These are phyloP conservation scores for Antedon mediterranea DNA, from an alignment of 53 echinoderm and acorn worm species.

Conservation along the genomic window DNA sequence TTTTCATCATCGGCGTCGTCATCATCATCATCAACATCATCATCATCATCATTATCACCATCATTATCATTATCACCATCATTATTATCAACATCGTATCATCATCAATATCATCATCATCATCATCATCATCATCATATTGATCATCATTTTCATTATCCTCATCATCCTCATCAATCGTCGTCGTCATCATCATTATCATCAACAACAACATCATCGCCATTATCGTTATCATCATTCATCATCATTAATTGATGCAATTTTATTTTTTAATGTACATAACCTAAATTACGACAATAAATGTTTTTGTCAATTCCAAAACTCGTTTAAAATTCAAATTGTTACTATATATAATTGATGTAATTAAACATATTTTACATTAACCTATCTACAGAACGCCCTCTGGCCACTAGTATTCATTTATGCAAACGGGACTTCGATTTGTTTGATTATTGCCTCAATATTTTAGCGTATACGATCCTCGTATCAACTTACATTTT, in stretches of 20 bases:
- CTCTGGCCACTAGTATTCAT: too few relatives aligned
- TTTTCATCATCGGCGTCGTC: background rate
- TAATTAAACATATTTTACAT: too few relatives aligned
- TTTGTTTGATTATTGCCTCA: too few relatives aligned
- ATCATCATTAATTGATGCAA: background rate
- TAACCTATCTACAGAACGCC: too few relatives aligned
- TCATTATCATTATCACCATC: slow-evolving; percentile 8
- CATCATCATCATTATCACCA: slow-evolving; percentile 6
- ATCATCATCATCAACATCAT: background rate
- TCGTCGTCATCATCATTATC: background rate
- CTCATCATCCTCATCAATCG: background rate
- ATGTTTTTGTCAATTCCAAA: too few relatives aligned
- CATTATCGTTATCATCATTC: background rate
- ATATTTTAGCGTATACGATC: too few relatives aligned
- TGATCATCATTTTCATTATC: background rate
- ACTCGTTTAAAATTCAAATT: too few relatives aligned
- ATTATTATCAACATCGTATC: background rate
- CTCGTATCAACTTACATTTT: too few relatives aligned
- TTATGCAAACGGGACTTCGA: too few relatives aligned
- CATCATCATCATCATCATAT: slow-evolving; percentile 6
- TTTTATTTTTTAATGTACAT: too few relatives aligned
- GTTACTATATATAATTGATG: too few relatives aligned
- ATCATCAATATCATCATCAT: background rate
- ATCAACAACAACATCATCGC: background rate
- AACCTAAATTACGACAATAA: too few relatives aligned